Base-by-base conservation (phyloP, 2,113 vertebrate genomes). In the Plestiodon gilberti region DNA sequence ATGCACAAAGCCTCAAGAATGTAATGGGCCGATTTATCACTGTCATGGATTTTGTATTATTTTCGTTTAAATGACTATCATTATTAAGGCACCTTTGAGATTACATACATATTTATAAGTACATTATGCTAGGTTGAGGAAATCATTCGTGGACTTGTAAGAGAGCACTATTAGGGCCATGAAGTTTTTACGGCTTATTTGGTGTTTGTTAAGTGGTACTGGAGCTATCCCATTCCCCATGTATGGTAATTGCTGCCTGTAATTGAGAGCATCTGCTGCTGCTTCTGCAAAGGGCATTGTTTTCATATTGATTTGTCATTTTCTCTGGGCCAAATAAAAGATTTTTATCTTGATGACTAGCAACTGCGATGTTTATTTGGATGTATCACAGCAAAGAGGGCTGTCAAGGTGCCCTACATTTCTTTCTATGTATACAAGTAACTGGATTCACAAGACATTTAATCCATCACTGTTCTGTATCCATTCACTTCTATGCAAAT, bases 221-320 rank as follows among this genome's bases (percentile, higher is more conserved):
- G 62, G n/a, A 82, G 25, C 70, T 80, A 25, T 28, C 33, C 76
- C 25, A 86, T 69, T 89, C n/a, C 67, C 62, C 52, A 25, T 69
- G 69, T 48, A 79, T 78, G 85, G 52, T 89, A 86, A 93, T 48
- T 92, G 65, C 35, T 86, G 48, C 55, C 40, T 69, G 33, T 85
- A 69, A 91, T 83, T 84, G 75, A 65, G 55, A 92, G 70, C 25
- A 70, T 81, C 88, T 81, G 55, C 76, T 87, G 28, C 64, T 78
- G 25, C 22, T 38, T 79, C 28, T 61, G n/a, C 40, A 91, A 74
- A 91, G 69, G 23, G 22, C 82, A 57, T 13, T 18, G 52, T 81
- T 91, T 93, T 87, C n/a, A 76, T 75, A 85, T 3, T 59, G 64
- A 89, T 90, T 88, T 76, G 77, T 76, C 28, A 74, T 91, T 90